phyloP scores from a whole-genome alignment of 2,797 vertebrate genomes.

The Pygocentrus nattereri region DNA sequence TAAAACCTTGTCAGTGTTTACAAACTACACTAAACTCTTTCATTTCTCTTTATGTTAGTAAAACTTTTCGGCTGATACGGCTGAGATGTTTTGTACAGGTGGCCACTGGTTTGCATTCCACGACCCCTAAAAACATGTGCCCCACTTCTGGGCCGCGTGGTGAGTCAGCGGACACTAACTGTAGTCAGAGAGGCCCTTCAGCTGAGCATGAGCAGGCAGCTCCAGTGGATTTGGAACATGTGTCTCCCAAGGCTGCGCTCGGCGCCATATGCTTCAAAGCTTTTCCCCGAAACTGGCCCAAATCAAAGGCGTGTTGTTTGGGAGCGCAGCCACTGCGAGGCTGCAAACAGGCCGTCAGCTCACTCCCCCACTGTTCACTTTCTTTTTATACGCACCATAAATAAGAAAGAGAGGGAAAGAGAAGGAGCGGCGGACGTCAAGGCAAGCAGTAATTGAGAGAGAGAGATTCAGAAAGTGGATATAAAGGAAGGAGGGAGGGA shows the following conservation, averaged over 20 bases:
- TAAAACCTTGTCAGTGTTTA: no score
- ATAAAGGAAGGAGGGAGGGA: not conserved
- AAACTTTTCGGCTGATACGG: no score
- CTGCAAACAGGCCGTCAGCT: constrained; percentile 55
- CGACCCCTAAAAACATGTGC: constrained; percentile 43
- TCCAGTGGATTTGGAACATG: constrained; percentile 33
- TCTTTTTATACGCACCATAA: constrained; percentile 62
- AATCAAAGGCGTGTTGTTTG: constrained; percentile 56
- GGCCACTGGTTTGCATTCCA: constrained; percentile 44
- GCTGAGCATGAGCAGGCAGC: constrained; percentile 3
- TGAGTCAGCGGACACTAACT: constrained; percentile 36
- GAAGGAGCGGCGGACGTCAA: not conserved
- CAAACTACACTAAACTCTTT: no score
- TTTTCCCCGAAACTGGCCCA: constrained; percentile 41
- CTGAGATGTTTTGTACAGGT: not conserved
- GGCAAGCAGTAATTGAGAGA: constrained; percentile 8
- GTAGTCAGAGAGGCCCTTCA: constrained; percentile 11
- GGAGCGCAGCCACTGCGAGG: constrained; percentile 49
- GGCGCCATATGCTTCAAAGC: constrained; percentile 50
- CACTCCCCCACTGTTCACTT: constrained; percentile 44
- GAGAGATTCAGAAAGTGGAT: not conserved
- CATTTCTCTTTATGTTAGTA: no score
- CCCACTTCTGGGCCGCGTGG: constrained; percentile 37
- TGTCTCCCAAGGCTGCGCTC: constrained; percentile 40
- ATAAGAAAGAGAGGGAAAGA: constrained; percentile 39